Conservation (phyloP, 2,797 vertebrate genomes). For the Anguilla megastoma region DNA sequence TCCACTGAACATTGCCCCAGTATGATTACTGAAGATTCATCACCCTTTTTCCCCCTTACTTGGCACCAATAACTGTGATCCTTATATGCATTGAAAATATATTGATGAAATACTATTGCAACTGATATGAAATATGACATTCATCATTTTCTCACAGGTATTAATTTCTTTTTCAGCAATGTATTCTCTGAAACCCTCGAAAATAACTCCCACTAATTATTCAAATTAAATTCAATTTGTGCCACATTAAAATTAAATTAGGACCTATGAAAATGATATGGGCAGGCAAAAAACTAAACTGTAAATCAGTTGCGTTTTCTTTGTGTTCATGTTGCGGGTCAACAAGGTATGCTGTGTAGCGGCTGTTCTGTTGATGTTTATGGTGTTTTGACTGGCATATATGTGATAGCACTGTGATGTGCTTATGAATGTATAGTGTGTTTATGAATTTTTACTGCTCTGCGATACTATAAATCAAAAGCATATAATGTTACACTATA, state of each 20-base stretch:
- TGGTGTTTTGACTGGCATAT: background rate
- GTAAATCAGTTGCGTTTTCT: background rate
- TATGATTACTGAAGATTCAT: too few relatives aligned
- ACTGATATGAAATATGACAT: too few relatives aligned
- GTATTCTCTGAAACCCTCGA: background rate
- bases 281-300: background rate
- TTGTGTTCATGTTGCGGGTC: background rate
- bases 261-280: background rate
- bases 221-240: background rate
- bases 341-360: background rate
- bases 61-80: too few relatives aligned
- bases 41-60: background rate
- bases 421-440: too few relatives aligned
- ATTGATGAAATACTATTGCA: too few relatives aligned
- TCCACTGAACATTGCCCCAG: too few relatives aligned
- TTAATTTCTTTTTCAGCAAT: background rate
- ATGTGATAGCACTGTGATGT: background rate
- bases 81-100: too few relatives aligned
- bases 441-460: background rate
- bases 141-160: too few relatives aligned
- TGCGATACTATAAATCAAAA: too few relatives aligned
- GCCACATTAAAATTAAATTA: slow-evolving; percentile 14
- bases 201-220: too few relatives aligned
- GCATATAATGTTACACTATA: too few relatives aligned
- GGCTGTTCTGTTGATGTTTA: background rate